Percentiles rank a stretch among this genome's conserved stretches.
Evolutionary conservation across 2,888 invertebrate species (phyloP).

Genomic region (Ormyrus nitidulus): DNA sequence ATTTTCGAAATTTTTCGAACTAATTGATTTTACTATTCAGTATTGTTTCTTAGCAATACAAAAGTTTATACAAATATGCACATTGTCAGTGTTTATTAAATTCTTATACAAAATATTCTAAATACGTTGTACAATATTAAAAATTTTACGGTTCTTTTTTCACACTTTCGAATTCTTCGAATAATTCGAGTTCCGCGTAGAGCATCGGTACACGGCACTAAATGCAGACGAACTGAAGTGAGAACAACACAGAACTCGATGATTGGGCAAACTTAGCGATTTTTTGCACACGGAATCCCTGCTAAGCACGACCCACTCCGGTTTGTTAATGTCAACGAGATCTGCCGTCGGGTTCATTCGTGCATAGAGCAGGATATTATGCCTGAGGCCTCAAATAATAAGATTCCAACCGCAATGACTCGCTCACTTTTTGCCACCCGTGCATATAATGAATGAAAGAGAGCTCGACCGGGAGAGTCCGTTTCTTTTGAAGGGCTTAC

Average conservation of each 20-base stretch:
- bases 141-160: no score
- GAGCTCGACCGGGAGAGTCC: background rate
- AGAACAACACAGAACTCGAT: background rate
- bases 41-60: no score
- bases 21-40: no score
- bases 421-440: slow-evolving; percentile 50
- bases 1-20: no score
- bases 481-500: background rate
- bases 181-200: no score
- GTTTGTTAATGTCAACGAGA: slow-evolving; percentile 61
- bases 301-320: slow-evolving; percentile 39
- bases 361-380: slow-evolving; percentile 72
- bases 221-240: background rate
- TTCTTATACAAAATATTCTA: no score
- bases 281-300: slow-evolving; percentile 6
- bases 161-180: no score
- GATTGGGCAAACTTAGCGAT: background rate
- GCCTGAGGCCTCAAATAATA: slow-evolving; percentile 67
- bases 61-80: no score
- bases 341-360: slow-evolving; percentile 68
- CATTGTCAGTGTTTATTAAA: no score
- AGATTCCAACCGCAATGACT: slow-evolving; percentile 69
- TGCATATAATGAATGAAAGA: slow-evolving; percentile 3
- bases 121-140: no score
- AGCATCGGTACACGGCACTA: no score